Conservation (phyloP, 2,888 invertebrate genomes). For the Andrena praecox region DNA sequence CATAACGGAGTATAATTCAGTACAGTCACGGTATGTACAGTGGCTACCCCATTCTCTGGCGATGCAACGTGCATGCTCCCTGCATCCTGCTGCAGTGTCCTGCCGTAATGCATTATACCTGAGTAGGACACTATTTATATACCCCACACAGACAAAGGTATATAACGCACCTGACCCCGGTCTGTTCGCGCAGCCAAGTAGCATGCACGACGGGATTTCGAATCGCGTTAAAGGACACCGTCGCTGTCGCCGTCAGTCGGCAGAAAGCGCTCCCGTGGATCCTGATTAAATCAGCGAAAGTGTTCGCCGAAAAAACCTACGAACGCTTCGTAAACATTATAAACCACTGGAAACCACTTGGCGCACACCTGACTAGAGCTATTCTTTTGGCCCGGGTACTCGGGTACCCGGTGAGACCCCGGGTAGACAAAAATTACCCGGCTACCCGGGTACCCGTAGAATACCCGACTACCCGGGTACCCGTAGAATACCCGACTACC, state of each 20-base stretch:
- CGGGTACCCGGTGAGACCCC: too few relatives aligned
- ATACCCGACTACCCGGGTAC: too few relatives aligned
- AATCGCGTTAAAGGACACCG: slow-evolving; percentile 71
- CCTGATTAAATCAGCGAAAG: neutral
- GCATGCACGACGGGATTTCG: slow-evolving; percentile 65
- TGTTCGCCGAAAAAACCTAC: neutral
- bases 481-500: too few relatives aligned
- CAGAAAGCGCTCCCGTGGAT: neutral
- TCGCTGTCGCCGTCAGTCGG: neutral
- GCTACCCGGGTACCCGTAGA: too few relatives aligned
- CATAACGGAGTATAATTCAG: slow-evolving; percentile 82
- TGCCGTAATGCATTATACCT: slow-evolving; percentile 80
- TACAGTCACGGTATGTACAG: slow-evolving; percentile 80
- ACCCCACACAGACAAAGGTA: slow-evolving; percentile 64
- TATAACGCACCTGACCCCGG: slow-evolving; percentile 68
- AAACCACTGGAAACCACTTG: neutral
- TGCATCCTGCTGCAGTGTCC: slow-evolving; percentile 75
- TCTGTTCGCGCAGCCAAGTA: slow-evolving; percentile 43
- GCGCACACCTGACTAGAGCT: neutral
- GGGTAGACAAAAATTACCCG: too few relatives aligned
- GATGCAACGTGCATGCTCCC: slow-evolving; percentile 74
- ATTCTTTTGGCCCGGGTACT: too few relatives aligned
- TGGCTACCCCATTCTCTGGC: slow-evolving; percentile 77
- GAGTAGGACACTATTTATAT: slow-evolving; percentile 76
- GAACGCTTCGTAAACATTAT: neutral